Conservation (phyloP, 2,888 invertebrate genomes). For the Caenorhabditis macrosperma region DNA sequence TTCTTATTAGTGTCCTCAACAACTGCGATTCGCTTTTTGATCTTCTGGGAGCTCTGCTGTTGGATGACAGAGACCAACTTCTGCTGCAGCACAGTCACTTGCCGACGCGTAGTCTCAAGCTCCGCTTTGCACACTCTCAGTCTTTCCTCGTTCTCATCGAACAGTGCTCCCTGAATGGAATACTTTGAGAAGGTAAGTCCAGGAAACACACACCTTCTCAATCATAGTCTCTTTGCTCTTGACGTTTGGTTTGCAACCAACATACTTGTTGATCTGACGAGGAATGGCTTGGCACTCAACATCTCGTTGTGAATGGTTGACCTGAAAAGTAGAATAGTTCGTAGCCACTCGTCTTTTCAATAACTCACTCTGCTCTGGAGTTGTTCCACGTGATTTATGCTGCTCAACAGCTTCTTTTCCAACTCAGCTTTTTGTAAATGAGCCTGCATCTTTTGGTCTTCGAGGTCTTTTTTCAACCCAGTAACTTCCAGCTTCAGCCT, state of each 20-base stretch:
- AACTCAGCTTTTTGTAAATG: conserved; percentile 74
- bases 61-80: conserved; percentile 69
- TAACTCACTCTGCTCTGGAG: conserved; percentile 34
- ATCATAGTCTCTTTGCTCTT: conserved; percentile 72
- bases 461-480: conserved; percentile 67
- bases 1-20: conserved; percentile 47
- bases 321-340: conserved; percentile 47
- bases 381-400: conserved; percentile 74
- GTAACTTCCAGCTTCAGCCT: conserved; percentile 66
- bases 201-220: conserved; percentile 62
- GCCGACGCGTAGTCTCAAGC: conserved; percentile 70
- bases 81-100: conserved; percentile 77
- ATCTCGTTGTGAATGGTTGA: conserved; percentile 72
- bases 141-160: conserved; percentile 73
- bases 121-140: conserved; percentile 72
- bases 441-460: conserved; percentile 69
- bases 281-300: conserved; percentile 77
- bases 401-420: conserved; percentile 72
- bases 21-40: conserved; percentile 46
- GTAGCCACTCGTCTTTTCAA: not conserved
- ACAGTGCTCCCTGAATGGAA: conserved; percentile 70
- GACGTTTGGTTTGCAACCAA: conserved; percentile 74
- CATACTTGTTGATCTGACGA: conserved; percentile 75
- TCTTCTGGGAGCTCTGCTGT: conserved; percentile 51
- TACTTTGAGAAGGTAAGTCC: too few species aligned